phyloP scores from a whole-genome alignment of 2,888 invertebrate species.

The Harpagoxenus sublaevis region DNA sequence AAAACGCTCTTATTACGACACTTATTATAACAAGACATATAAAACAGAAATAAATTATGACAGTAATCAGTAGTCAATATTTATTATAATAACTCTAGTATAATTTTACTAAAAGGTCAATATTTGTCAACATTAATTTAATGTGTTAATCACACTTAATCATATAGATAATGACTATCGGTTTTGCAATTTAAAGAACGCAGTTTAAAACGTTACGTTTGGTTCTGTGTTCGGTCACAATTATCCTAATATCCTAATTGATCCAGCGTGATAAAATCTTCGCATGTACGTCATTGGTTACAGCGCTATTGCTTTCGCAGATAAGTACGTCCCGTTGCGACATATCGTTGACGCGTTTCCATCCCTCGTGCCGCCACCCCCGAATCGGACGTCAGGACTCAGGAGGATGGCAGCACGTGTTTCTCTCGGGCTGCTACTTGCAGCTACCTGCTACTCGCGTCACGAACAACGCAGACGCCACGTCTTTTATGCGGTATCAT shows the following conservation, averaged over 20 bases:
- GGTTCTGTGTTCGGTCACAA: background rate
- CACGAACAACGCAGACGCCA: conserved; percentile 15
- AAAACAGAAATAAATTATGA: background rate
- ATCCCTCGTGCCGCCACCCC: conserved; percentile 35
- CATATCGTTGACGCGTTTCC: conserved; percentile 37
- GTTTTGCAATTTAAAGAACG: background rate
- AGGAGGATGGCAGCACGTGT: conserved; percentile 60
- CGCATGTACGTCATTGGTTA: conserved; percentile 42
- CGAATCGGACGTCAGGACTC: conserved; percentile 54
- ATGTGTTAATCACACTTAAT: background rate
- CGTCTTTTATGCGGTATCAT: background rate
- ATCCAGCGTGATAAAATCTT: conserved; percentile 31
- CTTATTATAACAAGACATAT: background rate
- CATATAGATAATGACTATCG: background rate
- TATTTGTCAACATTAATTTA: background rate
- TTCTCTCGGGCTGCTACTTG: background rate
- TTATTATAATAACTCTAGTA: background rate
- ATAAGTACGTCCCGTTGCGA: background rate
- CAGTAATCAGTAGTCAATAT: background rate
- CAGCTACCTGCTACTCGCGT: background rate
- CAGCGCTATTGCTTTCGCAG: background rate
- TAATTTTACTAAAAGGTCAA: background rate
- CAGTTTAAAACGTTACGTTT: conserved; percentile 1
- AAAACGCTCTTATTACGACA: no score
- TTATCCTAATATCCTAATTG: conserved; percentile 26